Evolutionary conservation across 2,888 invertebrate genomes (phyloP), one percentile per base, ranked within the genome.

Genomic region (Spodoptera exigua): DNA sequence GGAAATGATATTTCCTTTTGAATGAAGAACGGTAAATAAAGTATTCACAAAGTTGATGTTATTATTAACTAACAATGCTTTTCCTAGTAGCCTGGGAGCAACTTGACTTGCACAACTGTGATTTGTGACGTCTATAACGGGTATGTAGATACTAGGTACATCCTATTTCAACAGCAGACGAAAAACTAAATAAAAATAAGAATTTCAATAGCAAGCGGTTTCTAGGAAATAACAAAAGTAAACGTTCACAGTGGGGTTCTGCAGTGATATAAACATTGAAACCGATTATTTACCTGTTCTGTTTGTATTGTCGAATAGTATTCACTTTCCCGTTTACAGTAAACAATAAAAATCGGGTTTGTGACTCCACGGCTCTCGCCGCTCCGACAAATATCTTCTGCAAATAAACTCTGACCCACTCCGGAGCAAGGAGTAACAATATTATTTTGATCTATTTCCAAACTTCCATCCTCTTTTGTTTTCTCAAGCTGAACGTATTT

Each of bases 371-470:
- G 27, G 27, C 27, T 27, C 1, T n/a, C n/a, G n/a, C n/a, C 27
- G 27, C 27, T 27, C 53, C 43, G 34, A 36, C 13, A 61, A 73
- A 66, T 55, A 61, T 67, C n/a, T 7, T 54, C 16, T n/a, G n/a
- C 43, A 55, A 61, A 67, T 51, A 61, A 64, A 54, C 21, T 51
- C 37, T 47, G 49, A 49, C 57, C 44, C 16, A 40, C 34, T 48
- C 35, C 9, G 2, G 2, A 45, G 43, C 27, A 72, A 61, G 47
- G 39, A 61, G 55, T 34, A 58, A 32, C 55, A 65, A 73, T 71
- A 70, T 70, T 66, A 70, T 75, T 78, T 78, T 76, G 63, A 78
- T 71, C 65, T 74, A 79, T 77, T 77, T 70, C 43, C 58, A 65
- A 76, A 76, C 53, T 75, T 77, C 10, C 35, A 21, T 66, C 53